A percentile compares a stretch with the other conserved stretches of the same genome.
phyloP scores from a whole-genome alignment of 2,888 invertebrate genomes.

The Didymodactylos carnosus region DNA sequence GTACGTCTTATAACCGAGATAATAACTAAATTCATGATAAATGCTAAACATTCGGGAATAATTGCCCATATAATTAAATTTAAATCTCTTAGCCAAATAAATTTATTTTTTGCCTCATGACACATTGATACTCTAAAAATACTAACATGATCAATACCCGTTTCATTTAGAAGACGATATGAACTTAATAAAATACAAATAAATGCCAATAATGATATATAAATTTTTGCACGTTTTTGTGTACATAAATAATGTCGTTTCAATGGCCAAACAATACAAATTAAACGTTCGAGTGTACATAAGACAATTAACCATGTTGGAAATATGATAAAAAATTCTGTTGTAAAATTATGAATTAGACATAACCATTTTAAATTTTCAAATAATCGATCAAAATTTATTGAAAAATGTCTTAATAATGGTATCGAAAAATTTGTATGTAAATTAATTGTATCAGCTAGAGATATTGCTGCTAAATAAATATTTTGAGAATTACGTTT shows the following conservation, averaged over 20 bases:
- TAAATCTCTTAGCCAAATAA: background rate
- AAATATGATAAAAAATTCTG: background rate
- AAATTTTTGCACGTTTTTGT: background rate
- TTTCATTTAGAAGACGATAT: background rate
- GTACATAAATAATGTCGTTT: background rate
- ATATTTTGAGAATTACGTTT: constrained; percentile 12
- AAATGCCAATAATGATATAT: background rate
- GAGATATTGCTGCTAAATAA: constrained; percentile 4
- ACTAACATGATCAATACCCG: background rate
- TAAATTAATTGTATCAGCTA: constrained; percentile 6
- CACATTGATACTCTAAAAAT: background rate
- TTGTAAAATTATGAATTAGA: background rate
- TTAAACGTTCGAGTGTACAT: constrained; percentile 1
- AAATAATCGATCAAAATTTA: background rate
- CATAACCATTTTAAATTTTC: background rate
- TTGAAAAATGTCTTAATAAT: background rate
- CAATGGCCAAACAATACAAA: background rate
- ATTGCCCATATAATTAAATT: constrained; percentile 9
- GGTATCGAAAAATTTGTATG: constrained; percentile 8
- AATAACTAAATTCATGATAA: constrained; percentile 7
- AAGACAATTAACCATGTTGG: constrained; percentile 13
- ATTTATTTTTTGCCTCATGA: background rate
- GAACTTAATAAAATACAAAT: background rate
- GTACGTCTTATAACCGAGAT: constrained; percentile 2
- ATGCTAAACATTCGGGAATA: constrained; percentile 5